Evolutionary conservation across 2,113 vertebrate species (phyloP), one percentile per base, ranked within the genome.

Genomic region (Vulpes vulpes): DNA sequence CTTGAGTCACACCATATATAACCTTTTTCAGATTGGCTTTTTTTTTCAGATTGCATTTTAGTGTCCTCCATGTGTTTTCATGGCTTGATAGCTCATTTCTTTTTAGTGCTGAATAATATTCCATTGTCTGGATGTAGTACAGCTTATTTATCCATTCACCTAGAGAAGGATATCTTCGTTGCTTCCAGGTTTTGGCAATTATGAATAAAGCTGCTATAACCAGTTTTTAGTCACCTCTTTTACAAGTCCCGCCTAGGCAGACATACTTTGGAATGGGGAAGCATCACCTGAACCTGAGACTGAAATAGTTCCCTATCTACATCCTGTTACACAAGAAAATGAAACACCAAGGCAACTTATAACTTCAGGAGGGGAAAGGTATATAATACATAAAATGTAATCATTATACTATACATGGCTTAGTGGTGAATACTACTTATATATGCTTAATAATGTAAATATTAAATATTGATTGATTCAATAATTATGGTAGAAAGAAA

Each of bases 161-260:
- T n/a, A 67, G 38, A 69, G 22, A 59, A 80, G 38, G 74, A 60
- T 38, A 20, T 71, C 30, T 64, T 53, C 25, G 27, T 43, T 82
- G 74, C 74, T 88, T 60, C 53, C 62, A 69, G 16, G 38, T 59
- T 94, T 88, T 80, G 62, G 53, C 62, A 81, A 80, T 80, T 80
- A 94, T 30, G 35, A 25, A 62, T 92, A 73, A 92, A 83, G 55
- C 53, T 71, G 64, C 22, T 30, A 15, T 38, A 71, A 80, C 92
- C 74, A 88, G 92, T 71, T 88, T 88, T 94, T 69, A 88, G 49
- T 87, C 53, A 88, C 62, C 62, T 49, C 84, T 80, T 87, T 94
- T 53, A 80, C 3, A 60, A 81, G 62, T 71, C 11, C 30, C 1
- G 7, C 84, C 62, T 51, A 27, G 53, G 51, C 19, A 5, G 20